Base-by-base conservation (phyloP, 2,888 invertebrate species). In the Hirtodrosophila trivittata region DNA sequence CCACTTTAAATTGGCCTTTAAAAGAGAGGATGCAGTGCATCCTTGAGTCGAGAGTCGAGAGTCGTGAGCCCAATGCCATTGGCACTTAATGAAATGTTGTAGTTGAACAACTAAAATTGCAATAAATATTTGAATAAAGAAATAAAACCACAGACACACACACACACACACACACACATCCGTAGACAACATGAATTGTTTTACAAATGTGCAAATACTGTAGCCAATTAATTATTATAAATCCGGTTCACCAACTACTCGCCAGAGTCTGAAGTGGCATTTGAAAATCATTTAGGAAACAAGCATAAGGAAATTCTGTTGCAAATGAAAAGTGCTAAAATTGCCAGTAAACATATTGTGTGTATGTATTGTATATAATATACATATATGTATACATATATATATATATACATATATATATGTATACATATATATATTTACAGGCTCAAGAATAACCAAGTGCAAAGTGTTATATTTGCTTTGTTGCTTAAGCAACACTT, bases 181-280 rank as follows among this genome's bases (percentile, higher is more conserved):
- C 32, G 33, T 25, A 18, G 8, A 32, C 10, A 14, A 51, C 25
- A 30, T 30, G 16, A 10, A 63, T 55, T 63, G 69, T 62, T 65
- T 56, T 67, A 73, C 62, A 74, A 45, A 77, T 67, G 66, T 73
- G 60, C 52, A 83, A 78, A 80, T 86, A 51, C 30, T 84, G 71
- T 46, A 76, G 83, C 80, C 86, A 87, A 83, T 87, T 87, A 83
- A 87, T 87, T 82, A 64, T 76, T 82, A 64, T 68, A 80, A 83
- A 80, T 76, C 60, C 70, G 59, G 65, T 69, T 84, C 63, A 55
- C 57, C 64, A 64, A 38, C 37, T 66, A 35, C 49, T 46, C 2
- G 2, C 56, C 50, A 55, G 45, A 66, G 45, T 58, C 49, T 69
- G 54, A 52, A 75, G 62, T 72, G 52, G 59, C 50, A 72, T 72